Evolutionary conservation across 2,888 invertebrate genomes (phyloP).

Genomic region (Marronus borbonicus): DNA sequence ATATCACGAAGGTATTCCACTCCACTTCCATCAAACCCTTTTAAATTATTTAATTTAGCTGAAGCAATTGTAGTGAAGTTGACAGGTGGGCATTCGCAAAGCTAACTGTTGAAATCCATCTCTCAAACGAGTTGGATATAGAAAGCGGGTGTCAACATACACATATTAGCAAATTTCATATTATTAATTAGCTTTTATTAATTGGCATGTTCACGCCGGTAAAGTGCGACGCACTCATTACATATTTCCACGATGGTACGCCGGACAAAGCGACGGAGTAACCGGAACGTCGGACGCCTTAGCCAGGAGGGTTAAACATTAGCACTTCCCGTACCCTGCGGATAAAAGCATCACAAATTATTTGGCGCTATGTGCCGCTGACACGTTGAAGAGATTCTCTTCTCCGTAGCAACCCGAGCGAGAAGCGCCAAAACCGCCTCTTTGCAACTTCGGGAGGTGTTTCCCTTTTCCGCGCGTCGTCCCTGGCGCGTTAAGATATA

Average conservation of each 20-base stretch:
- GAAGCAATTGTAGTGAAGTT: no score
- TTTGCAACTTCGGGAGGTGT: constrained; percentile 9
- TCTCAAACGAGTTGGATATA: no score
- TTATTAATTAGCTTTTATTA: no score
- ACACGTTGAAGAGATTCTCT: constrained; percentile 55
- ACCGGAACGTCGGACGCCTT: constrained; percentile 58
- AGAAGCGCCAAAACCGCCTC: constrained; percentile 20
- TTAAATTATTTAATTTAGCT: no score
- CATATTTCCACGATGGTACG: not conserved
- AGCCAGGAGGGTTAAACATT: constrained; percentile 64
- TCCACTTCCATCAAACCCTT: no score
- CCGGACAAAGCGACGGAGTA: constrained; percentile 50
- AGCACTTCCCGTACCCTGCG: constrained; percentile 66
- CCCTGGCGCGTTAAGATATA: constrained; percentile 29
- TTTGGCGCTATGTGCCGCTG: constrained; percentile 60
- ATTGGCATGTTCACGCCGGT: no score
- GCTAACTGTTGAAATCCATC: no score
- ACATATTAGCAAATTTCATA: no score
- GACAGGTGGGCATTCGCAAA: no score
- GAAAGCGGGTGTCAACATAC: no score
- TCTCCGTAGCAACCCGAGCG: constrained; percentile 8
- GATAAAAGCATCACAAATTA: constrained; percentile 69
- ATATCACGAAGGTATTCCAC: no score
- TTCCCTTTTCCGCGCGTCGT: not conserved
- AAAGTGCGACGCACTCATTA: not conserved